These are phyloP conservation scores for Temnothorax nylanderi DNA, from an alignment of 1,140 invertebrate genomes.

Conservation along the genomic window DNA sequence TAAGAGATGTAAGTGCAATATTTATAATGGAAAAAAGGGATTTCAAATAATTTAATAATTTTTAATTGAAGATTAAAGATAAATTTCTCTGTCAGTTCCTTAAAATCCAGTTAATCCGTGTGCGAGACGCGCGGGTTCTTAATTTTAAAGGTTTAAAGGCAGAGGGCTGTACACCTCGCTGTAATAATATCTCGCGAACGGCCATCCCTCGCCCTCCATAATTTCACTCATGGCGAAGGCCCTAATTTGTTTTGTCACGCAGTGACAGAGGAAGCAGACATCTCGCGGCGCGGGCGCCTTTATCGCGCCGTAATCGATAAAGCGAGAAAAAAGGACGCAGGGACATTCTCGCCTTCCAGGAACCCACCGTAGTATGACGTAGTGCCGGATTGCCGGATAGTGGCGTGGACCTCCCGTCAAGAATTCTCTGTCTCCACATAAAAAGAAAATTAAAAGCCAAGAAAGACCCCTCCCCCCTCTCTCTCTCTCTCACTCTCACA, in stretches of 20 bases:
- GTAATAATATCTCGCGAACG: background rate
- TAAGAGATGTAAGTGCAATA: background rate
- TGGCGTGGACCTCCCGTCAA: conserved; percentile 70
- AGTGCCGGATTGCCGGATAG: background rate
- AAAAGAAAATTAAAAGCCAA: conserved; percentile 49
- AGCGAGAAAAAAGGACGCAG: conserved; percentile 48
- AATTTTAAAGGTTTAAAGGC: background rate
- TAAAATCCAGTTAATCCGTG: too few species aligned
- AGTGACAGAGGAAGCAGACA: conserved; percentile 24
- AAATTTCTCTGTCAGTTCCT: background rate
- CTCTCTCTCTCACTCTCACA: background rate
- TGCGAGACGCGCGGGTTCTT: background rate
- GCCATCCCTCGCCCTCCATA: background rate
- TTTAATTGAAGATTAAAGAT: background rate
- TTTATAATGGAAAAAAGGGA: background rate
- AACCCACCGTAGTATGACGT: conserved; percentile 66
- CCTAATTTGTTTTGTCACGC: conserved; percentile 53
- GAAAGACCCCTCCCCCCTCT: background rate
- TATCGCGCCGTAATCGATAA: conserved; percentile 68
- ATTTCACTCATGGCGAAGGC: conserved; percentile 29
- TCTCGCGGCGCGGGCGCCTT: conserved; percentile 51
- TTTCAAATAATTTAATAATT: background rate
- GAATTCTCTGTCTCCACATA: conserved; percentile 65
- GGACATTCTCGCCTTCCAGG: conserved; percentile 65
- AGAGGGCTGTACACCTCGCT: too few species aligned